These are phyloP conservation scores for Telenomus remus DNA, from an alignment of 1,140 invertebrate genomes.

Conservation along the genomic window DNA sequence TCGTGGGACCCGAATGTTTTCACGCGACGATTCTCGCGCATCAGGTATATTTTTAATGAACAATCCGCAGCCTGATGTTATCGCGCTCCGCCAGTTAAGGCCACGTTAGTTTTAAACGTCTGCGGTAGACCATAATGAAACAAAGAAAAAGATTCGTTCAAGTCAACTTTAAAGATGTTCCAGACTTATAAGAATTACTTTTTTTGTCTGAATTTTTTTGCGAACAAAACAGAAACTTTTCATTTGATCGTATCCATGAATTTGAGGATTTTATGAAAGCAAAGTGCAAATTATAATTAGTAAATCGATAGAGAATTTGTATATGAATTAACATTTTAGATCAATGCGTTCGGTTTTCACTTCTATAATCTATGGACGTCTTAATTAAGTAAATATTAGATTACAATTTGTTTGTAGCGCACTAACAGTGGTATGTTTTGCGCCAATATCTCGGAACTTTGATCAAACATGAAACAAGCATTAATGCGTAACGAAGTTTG, in stretches of 20 bases:
- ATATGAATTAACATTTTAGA: too few relatives aligned
- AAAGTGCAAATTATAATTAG: too few relatives aligned
- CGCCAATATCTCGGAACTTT: conserved; percentile 1
- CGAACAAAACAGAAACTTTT: too few relatives aligned
- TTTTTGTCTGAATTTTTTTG: too few relatives aligned
- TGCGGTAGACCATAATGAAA: conserved; percentile 24
- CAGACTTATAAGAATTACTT: too few relatives aligned
- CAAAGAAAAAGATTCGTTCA: not conserved
- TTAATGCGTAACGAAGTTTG: not conserved
- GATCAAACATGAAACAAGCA: conserved; percentile 6
- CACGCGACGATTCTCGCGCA: conserved; percentile 4
- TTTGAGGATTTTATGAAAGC: too few relatives aligned
- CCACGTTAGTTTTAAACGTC: conserved; percentile 25
- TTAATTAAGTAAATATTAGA: conserved; percentile 8
- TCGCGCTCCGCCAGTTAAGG: not conserved
- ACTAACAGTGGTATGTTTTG: conserved; percentile 3
- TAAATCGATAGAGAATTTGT: too few relatives aligned
- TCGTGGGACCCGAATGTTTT: conserved; percentile 9
- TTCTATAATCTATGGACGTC: not conserved
- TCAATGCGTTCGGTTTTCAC: not conserved
- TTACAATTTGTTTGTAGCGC: not conserved
- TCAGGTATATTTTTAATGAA: conserved; percentile 23
- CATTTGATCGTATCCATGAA: too few relatives aligned
- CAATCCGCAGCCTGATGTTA: conserved; percentile 12
- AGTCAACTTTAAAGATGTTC: too few relatives aligned